Base-by-base conservation (phyloP, 2,888 invertebrate species). In the Patella depressa region DNA sequence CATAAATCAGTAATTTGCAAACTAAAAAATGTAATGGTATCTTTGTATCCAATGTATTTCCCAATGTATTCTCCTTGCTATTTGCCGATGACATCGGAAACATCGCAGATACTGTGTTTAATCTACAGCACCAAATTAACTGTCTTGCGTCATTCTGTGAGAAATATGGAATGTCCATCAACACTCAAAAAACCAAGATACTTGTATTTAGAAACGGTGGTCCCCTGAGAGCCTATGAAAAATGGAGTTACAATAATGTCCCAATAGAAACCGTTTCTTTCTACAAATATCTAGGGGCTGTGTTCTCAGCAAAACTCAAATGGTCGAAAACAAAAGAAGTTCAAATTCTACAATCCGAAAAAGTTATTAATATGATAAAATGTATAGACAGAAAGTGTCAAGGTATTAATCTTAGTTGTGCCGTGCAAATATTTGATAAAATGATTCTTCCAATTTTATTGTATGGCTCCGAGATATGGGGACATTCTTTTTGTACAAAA, bases 81-180 rank as follows among this genome's bases (percentile, higher is more conserved):
- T 78, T 54, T 76, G 53, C 24, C 1, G 24, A 24, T 24, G 24
- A 24, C 24, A 24, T 79, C 3, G 73, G 71, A 17, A 78, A 72
- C 29, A 34, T 73, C 24, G 19, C 79, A 2, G 76, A 76, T 24
- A 71, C 59, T 29, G 71, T 14, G n/a, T n/a, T 75, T 19, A 54
- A 75, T 53, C 71, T 75, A 2, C 75, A 76, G 4, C 34, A 69
- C 17, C 76, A 78, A 55, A 53, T 78, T n/a, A 72, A 78, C n/a
- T 29, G 29, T 29, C 29, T 29, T 29, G 19, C 12, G 15, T 17
- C 15, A 24, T 75, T 75, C 19, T 78, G 75, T 75, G 55, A 74
- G 2, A 45, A 69, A 9, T 74, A 57, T 17, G 71, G 78, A 5
- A 55, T 78, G 70, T 19, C 19, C 12, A n/a, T 53, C 2, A 74